These are phyloP conservation scores for Cisticola juncidis DNA, from an alignment of 2,113 vertebrate species.

Conservation along the genomic window DNA sequence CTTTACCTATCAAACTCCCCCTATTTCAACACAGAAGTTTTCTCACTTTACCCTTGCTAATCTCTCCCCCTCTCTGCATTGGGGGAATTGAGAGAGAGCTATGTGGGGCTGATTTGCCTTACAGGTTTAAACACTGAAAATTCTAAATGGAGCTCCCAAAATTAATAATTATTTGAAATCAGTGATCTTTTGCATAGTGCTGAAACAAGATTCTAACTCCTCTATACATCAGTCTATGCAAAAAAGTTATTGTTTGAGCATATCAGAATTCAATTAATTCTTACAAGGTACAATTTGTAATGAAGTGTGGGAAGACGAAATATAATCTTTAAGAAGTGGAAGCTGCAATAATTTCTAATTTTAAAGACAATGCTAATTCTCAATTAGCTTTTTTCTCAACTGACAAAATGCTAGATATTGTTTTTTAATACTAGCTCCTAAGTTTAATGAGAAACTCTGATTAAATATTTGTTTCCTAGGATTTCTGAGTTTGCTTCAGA, in stretches of 20 bases:
- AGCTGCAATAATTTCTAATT: background rate
- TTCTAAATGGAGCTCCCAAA: background rate
- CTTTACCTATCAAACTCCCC: background rate
- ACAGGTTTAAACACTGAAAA: accelerated
- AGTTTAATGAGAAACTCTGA: background rate
- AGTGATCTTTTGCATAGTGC: background rate
- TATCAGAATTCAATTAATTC: background rate
- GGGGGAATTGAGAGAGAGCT: accelerated
- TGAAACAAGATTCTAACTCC: background rate
- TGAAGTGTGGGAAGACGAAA: accelerated
- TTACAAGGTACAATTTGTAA: background rate
- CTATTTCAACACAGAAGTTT: background rate
- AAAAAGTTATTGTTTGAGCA: background rate
- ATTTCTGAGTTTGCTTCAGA: background rate
- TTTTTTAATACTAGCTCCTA: background rate
- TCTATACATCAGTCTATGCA: background rate
- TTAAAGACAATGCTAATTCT: background rate
- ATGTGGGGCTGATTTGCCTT: background rate
- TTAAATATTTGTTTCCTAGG: background rate
- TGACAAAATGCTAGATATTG: background rate
- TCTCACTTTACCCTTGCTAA: background rate
- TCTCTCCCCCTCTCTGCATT: background rate
- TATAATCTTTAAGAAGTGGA: background rate
- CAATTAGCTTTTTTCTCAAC: background rate
- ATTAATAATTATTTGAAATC: background rate